Evolutionary conservation across 2,888 invertebrate species (phyloP), one percentile per base, ranked within the genome.

Genomic region (Carabus problematicus): DNA sequence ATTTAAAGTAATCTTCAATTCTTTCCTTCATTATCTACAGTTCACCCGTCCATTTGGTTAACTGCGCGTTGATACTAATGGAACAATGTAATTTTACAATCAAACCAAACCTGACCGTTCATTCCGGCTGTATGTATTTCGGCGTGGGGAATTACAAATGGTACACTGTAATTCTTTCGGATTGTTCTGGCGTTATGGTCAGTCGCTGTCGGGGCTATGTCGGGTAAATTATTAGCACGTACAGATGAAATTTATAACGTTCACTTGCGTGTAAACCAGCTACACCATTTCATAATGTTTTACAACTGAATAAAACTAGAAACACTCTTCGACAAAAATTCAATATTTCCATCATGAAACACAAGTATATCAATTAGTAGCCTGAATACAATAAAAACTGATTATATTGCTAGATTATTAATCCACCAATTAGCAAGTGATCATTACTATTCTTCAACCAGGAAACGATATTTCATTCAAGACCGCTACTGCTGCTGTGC

Each of bases 231-330:
- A 67, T 67, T 67, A 60, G 67, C 59, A 43, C 52, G n/a, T 60
- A 43, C 60, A 52, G 54, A 67, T 67, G 67, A 60, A 60, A 67
- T 67, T 67, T 67, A 67, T 54, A 67, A 54, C 67, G 29, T 59
- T 47, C 29, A 29, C 47, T 54, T 11, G n/a, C 29, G 56, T 11
- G 56, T 18, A n/a, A n/a, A n/a, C n/a, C n/a, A n/a, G n/a, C n/a
- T n/a, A n/a, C n/a, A n/a, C n/a, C 11, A 66, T 47, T 59, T 41
- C 42, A 41, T 42, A 41, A 41, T 59, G 59, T 12, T 59, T 41
- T 43, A 61, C 61, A 61, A 47, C 45, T 47, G 6, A 45, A 61
- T 61, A 29, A 61, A 60, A 54, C 60, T 67, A 43, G 29, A 67
- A 19, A 19, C 49, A 47, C 39, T 19, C 12, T 63, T 41, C 40